Conservation (phyloP, 2,113 vertebrate genomes). For the Aviceda subcristata region DNA sequence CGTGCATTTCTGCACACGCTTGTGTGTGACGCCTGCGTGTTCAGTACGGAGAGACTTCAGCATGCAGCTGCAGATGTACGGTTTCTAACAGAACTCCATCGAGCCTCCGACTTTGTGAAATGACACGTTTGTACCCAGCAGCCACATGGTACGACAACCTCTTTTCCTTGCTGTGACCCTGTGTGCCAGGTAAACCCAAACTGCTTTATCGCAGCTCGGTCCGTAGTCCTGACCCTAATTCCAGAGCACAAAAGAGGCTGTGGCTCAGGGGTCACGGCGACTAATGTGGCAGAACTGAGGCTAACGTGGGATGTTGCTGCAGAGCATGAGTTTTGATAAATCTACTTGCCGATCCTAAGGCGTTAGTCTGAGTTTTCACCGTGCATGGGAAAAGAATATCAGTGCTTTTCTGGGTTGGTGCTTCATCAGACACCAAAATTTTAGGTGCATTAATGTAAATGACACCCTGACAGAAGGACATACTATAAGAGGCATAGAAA, state of each 20-base stretch:
- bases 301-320: background rate
- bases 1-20: background rate
- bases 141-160: background rate
- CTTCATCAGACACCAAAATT: background rate
- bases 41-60: background rate
- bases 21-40: background rate
- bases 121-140: background rate
- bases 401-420: background rate
- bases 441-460: background rate
- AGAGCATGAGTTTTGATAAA: background rate
- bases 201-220: accelerated
- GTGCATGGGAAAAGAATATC: background rate
- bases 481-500: background rate
- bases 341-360: background rate
- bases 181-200: background rate
- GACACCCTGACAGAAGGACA: background rate
- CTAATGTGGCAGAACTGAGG: background rate
- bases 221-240: background rate
- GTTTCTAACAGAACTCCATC: background rate
- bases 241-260: background rate
- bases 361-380: background rate
- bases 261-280: background rate
- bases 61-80: background rate
- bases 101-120: background rate
- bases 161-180: background rate